Base-by-base conservation (phyloP, 2,888 invertebrate genomes). In the Poecilus cupreus region DNA sequence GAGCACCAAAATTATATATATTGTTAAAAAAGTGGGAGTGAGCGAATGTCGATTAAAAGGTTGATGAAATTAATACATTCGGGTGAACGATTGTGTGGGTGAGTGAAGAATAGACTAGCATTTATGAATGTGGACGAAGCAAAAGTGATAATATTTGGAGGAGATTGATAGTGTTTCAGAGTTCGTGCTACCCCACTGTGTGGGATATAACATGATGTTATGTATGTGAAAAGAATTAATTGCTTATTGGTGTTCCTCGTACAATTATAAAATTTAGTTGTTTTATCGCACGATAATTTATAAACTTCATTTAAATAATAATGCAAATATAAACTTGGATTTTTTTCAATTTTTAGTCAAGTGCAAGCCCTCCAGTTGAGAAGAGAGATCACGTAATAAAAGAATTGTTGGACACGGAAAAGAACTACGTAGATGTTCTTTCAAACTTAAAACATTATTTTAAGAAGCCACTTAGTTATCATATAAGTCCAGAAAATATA, bases 351-450 rank as follows among this genome's bases (percentile, higher is more conserved):
- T 68, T 68, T 32, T 57, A 80, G 80, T 37, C 72, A 57, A 80
- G 54, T 32, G 43, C 81, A 22, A 46, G 87, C 74, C 85, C 84
- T 5, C 88, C 87, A 22, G 86, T 93, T 84, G 97, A 97, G 89
- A 98, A 98, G 89, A 92, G 98, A 82, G 98, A 98, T 89, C 97
- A 97, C 88, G 96, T 96, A 64, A 96, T 97, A 86, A 93, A 95
- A 83, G 99, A 99, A 89, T 91, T 99, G 79, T 93, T 98, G 46
- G 98, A 98, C 88, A 99, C 99, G 0, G 99, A 99, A 89, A 94
- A 94, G 86, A 99, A 99, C 89, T 99, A 99, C 88, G 94, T 98
- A 70, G 97, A 97, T 87, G 98, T 98, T 10, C 91, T 99, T 76
- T 93, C 93, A 86, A 97, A 96, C 90, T 92, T 97, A 72, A 92